Conservation (phyloP, 2,797 vertebrate genomes). For the Mionectes olivaceus region DNA sequence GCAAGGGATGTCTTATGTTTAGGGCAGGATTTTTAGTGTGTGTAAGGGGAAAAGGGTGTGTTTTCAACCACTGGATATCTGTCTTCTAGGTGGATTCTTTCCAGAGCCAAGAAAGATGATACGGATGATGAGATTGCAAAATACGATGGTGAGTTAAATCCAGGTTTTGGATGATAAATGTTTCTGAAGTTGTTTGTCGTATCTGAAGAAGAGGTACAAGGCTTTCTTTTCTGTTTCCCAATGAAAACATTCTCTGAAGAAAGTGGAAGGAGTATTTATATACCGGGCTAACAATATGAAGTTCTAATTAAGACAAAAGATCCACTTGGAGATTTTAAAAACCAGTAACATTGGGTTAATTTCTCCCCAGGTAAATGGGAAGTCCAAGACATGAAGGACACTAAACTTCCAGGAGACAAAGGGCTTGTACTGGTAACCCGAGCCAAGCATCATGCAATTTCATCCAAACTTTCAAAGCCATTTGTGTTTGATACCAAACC, state of each 20-base stretch:
- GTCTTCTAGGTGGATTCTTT: conserved; percentile 89
- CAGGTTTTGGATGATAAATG: not conserved
- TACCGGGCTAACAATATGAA: not conserved
- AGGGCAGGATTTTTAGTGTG: not conserved
- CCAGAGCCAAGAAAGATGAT: conserved; percentile 94
- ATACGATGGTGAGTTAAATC: conserved; percentile 89
- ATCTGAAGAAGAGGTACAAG: not conserved
- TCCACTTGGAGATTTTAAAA: not conserved
- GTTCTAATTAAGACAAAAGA: not conserved
- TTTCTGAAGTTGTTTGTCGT: not conserved
- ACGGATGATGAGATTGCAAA: conserved; percentile 96
- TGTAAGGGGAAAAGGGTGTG: not conserved
- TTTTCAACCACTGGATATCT: not conserved
- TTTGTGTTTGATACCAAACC: conserved; percentile 92
- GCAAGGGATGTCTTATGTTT: not conserved
- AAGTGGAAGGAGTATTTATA: not conserved
- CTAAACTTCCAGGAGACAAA: conserved; percentile 93
- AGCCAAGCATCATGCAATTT: conserved; percentile 97
- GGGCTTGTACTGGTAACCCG: conserved; percentile 92
- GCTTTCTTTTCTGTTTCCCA: not conserved
- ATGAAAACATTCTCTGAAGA: not conserved
- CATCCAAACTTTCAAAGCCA: conserved; percentile 88
- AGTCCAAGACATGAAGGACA: conserved; percentile 95
- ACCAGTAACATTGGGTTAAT: not conserved
- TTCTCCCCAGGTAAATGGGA: conserved; percentile 89